Conservation (phyloP, 2,888 invertebrate species). For the Hirtodrosophila confusa region DNA sequence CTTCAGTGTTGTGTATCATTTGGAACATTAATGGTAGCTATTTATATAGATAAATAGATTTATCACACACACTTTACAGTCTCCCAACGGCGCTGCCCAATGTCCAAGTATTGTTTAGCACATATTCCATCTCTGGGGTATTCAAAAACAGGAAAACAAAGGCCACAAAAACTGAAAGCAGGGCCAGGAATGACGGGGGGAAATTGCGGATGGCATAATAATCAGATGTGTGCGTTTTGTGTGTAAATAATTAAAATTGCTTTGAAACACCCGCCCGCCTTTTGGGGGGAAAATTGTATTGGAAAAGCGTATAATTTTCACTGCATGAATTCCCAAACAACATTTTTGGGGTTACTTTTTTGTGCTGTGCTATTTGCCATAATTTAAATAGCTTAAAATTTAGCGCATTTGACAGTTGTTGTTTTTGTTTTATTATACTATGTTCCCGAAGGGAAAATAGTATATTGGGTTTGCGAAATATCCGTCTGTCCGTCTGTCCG, state of each 20-base stretch:
- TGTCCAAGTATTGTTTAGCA: slow-evolving; percentile 9
- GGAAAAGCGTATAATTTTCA: slow-evolving; percentile 9
- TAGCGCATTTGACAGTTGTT: slow-evolving; percentile 47
- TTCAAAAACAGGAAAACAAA: slow-evolving; percentile 22
- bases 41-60: not conserved
- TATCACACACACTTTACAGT: too few relatives aligned
- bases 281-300: not conserved
- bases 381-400: slow-evolving; percentile 54
- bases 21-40: not conserved
- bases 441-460: too few relatives aligned
- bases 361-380: slow-evolving; percentile 15
- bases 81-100: too few relatives aligned
- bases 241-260: slow-evolving; percentile 63
- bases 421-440: slow-evolving; percentile 41
- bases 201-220: slow-evolving; percentile 11
- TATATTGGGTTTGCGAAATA: too few relatives aligned
- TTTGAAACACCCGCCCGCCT: slow-evolving; percentile 1
- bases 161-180: not conserved
- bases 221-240: slow-evolving; percentile 23
- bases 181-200: not conserved
- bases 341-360: slow-evolving; percentile 15
- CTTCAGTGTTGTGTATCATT: too few relatives aligned
- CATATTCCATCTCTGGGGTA: slow-evolving; percentile 3
- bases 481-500: too few relatives aligned
- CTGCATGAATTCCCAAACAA: slow-evolving; percentile 5